phyloP scores from a whole-genome alignment of 2,888 invertebrate species.

The Mythimna loreyi region DNA sequence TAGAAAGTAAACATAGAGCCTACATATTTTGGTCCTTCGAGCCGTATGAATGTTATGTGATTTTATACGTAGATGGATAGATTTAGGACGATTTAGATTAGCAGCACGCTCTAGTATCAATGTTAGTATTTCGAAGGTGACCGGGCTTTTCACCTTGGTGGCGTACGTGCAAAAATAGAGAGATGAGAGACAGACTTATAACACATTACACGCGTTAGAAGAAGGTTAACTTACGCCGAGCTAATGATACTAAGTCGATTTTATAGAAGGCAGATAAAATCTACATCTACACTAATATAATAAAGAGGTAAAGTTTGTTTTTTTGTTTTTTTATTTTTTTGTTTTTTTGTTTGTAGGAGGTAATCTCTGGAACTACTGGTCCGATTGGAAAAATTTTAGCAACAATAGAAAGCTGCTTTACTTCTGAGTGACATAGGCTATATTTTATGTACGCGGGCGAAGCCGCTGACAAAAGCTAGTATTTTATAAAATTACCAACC shows the following conservation, averaged over 20 bases:
- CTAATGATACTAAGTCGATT: slow-evolving; percentile 1
- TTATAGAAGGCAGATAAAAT: neutral
- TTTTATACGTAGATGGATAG: slow-evolving; percentile 2
- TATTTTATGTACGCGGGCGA: too few relatives aligned
- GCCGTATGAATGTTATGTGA: slow-evolving; percentile 8
- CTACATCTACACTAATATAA: too few relatives aligned
- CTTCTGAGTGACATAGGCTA: too few relatives aligned
- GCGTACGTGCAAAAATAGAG: slow-evolving; percentile 50
- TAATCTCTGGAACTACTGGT: too few relatives aligned
- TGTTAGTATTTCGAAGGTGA: slow-evolving; percentile 41
- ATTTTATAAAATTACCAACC: too few relatives aligned
- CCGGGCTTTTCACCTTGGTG: slow-evolving; percentile 46
- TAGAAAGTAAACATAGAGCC: neutral
- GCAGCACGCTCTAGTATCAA: slow-evolving; percentile 36
- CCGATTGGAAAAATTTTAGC: too few relatives aligned
- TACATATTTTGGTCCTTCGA: slow-evolving; percentile 12
- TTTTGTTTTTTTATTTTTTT: too few relatives aligned
- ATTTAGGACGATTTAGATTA: slow-evolving; percentile 41
- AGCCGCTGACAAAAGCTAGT: too few relatives aligned
- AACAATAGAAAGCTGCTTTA: too few relatives aligned
- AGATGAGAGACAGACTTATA: slow-evolving; percentile 38
- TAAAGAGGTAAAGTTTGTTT: too few relatives aligned
- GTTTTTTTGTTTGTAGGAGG: too few relatives aligned
- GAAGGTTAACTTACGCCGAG: slow-evolving; percentile 32
- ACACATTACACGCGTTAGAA: slow-evolving; percentile 22